Base-by-base conservation (phyloP, 2,888 invertebrate genomes). In the Drosophila anomalipes region DNA sequence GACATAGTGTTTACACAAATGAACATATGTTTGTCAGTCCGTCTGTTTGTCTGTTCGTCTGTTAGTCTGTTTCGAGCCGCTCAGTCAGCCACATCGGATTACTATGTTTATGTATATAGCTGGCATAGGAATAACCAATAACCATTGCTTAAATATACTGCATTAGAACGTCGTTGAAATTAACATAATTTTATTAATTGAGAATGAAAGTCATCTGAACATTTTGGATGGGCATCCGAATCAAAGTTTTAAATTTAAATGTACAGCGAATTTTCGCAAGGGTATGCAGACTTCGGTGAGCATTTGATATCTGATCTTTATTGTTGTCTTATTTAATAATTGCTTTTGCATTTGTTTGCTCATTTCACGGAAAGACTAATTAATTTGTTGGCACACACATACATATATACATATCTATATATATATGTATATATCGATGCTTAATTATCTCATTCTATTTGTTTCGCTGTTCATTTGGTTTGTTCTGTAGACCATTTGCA, bases 271-370 rank as follows among this genome's bases (percentile, higher is more conserved):
- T n/a, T n/a, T 41, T 0, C 16, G 5, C 16, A 47, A 47, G 26
- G 47, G 47, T 47, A 26, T 26, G 26, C 47, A 47, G 28, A 26
- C 4, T 9, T 26, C 28, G 47, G 47, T 47, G 47, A 26, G 47
- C 9, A 26, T 9, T 16, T 47, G 26, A 26, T 16, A 16, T 26
- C 9, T 9, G 16, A 26, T 47, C 44, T 60, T 9, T 16, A 26
- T 61, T 52, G n/a, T 74, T 58, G 57, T 39, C 47, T 41, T 60
- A 52, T 28, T 32, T 57, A 49, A 64, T 69, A 63, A 69, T 74
- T 77, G 73, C 77, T 61, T 76, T 61, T 64, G 53, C 57, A 61
- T 68, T 73, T 77, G 77, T 77, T 77, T 77, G 77, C 77, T 65
- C 54, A 69, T 61, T 51, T 77, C 54, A 44, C 64, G 60, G 52